Conservation (phyloP, 2,113 vertebrate species). For the Gallinago jamesoni region DNA sequence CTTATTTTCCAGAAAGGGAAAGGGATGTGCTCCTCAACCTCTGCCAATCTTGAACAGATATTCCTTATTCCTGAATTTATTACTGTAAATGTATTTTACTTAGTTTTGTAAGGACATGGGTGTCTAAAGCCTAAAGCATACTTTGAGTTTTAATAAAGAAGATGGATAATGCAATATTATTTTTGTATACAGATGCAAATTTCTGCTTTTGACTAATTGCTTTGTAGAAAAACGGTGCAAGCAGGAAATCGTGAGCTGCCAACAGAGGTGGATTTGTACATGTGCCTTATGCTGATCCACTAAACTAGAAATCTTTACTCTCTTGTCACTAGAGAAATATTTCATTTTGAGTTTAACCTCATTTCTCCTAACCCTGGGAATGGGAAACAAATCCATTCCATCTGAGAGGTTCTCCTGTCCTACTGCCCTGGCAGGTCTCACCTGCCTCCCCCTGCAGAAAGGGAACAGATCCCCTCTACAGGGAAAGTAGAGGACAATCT, state of each 20-base stretch:
- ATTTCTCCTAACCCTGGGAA: background rate
- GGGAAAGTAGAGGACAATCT: background rate
- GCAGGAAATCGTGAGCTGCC: background rate
- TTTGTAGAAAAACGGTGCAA: background rate
- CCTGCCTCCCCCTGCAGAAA: background rate
- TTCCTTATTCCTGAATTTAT: background rate
- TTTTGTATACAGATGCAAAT: background rate
- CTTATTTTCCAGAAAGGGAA: background rate
- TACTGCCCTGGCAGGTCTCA: background rate
- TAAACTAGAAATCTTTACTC: background rate
- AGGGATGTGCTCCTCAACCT: background rate
- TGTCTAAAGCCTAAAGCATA: background rate
- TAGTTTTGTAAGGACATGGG: background rate
- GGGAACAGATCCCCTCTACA: background rate
- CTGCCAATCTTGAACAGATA: background rate
- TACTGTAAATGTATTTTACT: background rate
- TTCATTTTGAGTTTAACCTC: background rate
- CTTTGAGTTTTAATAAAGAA: background rate
- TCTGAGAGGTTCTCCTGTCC: background rate
- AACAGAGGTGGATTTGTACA: background rate
- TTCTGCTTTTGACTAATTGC: background rate
- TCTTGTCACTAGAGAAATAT: background rate
- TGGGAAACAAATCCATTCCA: background rate
- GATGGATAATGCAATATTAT: background rate
- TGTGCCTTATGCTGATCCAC: background rate